Conservation (phyloP, 2,113 vertebrate genomes). For the Ahaetulla prasina region DNA sequence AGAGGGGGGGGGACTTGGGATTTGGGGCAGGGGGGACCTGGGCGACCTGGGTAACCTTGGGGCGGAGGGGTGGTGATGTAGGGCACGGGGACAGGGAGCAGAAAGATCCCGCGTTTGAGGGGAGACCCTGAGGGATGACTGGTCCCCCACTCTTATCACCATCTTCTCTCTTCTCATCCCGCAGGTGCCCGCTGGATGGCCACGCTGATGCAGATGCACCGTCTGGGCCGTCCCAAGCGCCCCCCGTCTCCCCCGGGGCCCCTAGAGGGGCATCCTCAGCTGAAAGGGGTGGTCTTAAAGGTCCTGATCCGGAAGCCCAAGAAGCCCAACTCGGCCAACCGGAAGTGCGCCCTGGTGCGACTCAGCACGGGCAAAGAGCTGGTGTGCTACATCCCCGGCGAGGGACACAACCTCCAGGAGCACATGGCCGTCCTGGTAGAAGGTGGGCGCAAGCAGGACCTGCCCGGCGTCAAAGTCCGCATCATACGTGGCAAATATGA, state of each 20-base stretch:
- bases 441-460: not conserved
- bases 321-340: not conserved
- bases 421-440: not conserved
- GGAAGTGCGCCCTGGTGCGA: not conserved
- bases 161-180: rapidly evolving
- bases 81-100: no score
- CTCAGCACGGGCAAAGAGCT: not conserved
- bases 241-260: not conserved
- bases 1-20: no score
- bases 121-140: no score
- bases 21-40: no score
- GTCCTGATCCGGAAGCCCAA: not conserved
- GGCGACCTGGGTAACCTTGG: no score
- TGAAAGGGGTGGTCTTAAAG: not conserved
- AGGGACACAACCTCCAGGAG: not conserved
- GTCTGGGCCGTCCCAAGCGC: not conserved
- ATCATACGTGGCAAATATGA: not conserved
- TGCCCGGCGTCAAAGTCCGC: not conserved
- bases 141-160: no score
- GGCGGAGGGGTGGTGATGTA: no score
- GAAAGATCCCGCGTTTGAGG: no score
- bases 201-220: not conserved
- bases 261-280: not conserved
- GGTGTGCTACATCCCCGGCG: not conserved
- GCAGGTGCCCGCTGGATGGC: not conserved